A percentile compares a stretch with the other conserved stretches of the same genome.
Evolutionary conservation across 1,140 invertebrate species (phyloP).

Genomic region (Calliopsis andreniformis): DNA sequence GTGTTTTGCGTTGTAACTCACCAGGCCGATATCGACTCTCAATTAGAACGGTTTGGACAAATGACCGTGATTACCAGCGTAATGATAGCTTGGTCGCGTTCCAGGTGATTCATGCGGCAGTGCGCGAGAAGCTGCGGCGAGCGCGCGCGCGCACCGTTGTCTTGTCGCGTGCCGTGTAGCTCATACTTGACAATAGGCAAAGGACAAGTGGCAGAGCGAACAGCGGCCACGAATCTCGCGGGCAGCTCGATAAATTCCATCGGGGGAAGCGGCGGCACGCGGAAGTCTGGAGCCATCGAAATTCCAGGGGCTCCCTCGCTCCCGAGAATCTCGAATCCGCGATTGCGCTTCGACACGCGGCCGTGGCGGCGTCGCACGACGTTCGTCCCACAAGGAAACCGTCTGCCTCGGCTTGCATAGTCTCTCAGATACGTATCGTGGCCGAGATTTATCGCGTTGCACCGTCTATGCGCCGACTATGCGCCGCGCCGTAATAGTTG

Average conservation of each 20-base stretch:
- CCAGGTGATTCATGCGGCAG: conserved; percentile 60
- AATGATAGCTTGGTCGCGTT: conserved; percentile 65
- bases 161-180: conserved; percentile 48
- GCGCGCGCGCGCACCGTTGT: conserved; percentile 20
- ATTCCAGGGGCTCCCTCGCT: conserved; percentile 10
- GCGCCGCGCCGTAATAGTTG: conserved; percentile 21
- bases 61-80: conserved; percentile 60
- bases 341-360: conserved; percentile 3
- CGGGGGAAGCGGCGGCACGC: conserved; percentile 6
- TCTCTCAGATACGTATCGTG: conserved; percentile 45
- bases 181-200: background rate
- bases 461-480: conserved; percentile 11
- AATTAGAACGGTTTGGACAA: conserved; percentile 62
- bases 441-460: conserved; percentile 54
- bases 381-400: conserved; percentile 31
- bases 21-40: conserved; percentile 52
- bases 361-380: background rate
- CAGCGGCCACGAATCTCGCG: background rate
- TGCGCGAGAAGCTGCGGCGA: conserved; percentile 44
- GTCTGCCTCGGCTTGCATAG: conserved; percentile 28
- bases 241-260: conserved; percentile 6
- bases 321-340: background rate
- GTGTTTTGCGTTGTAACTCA: conserved; percentile 40
- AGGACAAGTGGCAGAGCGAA: background rate
- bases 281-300: conserved; percentile 23